Conservation (phyloP, 2,888 invertebrate species). For the Hermaeophaga mercurialis region DNA sequence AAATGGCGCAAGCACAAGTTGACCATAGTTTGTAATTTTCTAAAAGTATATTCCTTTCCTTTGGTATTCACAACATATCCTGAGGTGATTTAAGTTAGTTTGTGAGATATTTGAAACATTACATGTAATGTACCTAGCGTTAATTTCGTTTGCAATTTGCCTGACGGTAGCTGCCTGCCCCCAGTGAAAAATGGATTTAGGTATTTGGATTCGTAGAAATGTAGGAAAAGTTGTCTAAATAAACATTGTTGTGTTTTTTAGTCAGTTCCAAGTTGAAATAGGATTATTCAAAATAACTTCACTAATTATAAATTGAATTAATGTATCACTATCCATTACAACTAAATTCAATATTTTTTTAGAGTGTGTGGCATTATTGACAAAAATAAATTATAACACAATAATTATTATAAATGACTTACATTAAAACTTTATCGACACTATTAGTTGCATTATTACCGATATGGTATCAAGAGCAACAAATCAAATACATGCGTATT, state of each 20-base stretch:
- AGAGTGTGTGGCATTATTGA: too few relatives aligned
- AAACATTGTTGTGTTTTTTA: neutral
- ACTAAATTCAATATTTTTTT: too few relatives aligned
- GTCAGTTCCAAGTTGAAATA: neutral
- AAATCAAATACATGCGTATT: too few relatives aligned
- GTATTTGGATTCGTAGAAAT: neutral
- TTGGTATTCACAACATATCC: constrained; percentile 14
- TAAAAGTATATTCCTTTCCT: constrained; percentile 13
- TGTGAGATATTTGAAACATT: constrained; percentile 11
- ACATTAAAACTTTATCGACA: too few relatives aligned
- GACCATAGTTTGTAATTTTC: constrained; percentile 21
- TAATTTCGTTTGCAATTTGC: neutral
- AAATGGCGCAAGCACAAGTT: constrained; percentile 13
- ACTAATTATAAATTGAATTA: neutral
- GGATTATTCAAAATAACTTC: neutral
- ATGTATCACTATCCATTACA: too few relatives aligned
- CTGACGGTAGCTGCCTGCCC: neutral
- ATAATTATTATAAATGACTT: too few relatives aligned
- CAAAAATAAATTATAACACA: too few relatives aligned
- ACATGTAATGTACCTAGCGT: constrained; percentile 6
- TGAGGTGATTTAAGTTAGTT: constrained; percentile 7
- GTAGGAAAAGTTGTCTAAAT: neutral
- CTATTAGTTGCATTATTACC: too few relatives aligned
- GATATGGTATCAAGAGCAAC: too few relatives aligned
- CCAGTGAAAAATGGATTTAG: constrained; percentile 1